phyloP scores from a whole-genome alignment of 2,797 vertebrate genomes.

The Manis javanica region DNA sequence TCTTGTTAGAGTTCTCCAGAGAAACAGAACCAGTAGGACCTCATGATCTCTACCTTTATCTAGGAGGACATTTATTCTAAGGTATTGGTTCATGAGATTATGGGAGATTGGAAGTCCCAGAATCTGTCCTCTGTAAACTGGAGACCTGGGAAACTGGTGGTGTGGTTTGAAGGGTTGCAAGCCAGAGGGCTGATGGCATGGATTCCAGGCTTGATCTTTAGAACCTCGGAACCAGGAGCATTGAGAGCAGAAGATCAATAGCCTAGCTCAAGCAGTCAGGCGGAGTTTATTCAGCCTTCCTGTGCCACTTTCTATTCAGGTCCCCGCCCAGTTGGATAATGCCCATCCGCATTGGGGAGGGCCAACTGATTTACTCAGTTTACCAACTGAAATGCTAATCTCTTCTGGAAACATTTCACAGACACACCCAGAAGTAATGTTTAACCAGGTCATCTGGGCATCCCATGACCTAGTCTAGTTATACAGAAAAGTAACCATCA shows the following conservation, averaged over 20 bases:
- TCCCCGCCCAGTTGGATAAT: neutral
- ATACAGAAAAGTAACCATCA: neutral
- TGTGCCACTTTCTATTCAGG: neutral
- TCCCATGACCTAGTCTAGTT: neutral
- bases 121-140: neutral
- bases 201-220: too few relatives aligned
- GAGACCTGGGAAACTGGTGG: neutral
- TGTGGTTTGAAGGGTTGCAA: neutral
- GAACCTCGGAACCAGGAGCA: neutral
- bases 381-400: neutral
- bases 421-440: neutral
- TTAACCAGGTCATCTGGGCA: neutral
- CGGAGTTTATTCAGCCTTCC: neutral
- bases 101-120: neutral
- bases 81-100: neutral
- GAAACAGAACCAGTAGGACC: neutral
- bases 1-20: neutral
- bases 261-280: neutral
- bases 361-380: neutral
- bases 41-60: neutral
- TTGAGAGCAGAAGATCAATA: too few relatives aligned
- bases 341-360: too few relatives aligned
- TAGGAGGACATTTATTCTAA: neutral
- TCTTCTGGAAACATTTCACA: neutral
- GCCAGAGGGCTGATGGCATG: fast-evolving